Conservation (phyloP, 2,888 invertebrate genomes). For the Stenodera caucasica region DNA sequence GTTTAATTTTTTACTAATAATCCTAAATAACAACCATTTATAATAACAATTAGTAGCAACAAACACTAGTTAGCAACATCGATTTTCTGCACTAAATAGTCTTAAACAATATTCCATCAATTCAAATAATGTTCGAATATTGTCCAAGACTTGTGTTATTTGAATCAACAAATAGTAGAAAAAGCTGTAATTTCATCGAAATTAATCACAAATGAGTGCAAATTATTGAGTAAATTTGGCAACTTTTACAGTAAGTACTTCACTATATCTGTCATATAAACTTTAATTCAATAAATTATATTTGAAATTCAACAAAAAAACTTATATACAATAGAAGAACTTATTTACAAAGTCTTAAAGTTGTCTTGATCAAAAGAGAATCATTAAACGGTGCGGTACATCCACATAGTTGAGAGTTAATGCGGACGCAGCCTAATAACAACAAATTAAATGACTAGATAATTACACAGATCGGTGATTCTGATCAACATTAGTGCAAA, state of each 20-base stretch:
- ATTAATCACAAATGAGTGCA: not conserved
- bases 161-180: not conserved
- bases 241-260: conserved; percentile 16
- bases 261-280: conserved; percentile 17
- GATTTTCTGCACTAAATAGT: conserved; percentile 22
- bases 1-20: conserved; percentile 11
- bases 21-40: conserved; percentile 51
- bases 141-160: conserved; percentile 1
- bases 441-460: conserved; percentile 4
- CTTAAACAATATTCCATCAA: conserved; percentile 3
- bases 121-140: not conserved
- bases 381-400: too few relatives aligned
- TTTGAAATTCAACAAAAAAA: conserved; percentile 1
- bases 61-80: conserved; percentile 48
- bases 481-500: not conserved
- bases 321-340: conserved; percentile 1
- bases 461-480: not conserved
- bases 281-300: conserved; percentile 10
- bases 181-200: too few relatives aligned
- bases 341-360: conserved; percentile 9
- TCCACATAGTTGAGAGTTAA: too few relatives aligned
- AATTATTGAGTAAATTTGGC: conserved; percentile 19
- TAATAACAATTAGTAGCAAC: conserved; percentile 51
- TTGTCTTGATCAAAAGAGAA: too few relatives aligned
- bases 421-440: not conserved